Conservation (phyloP, 2,797 vertebrate species). For the Sylvia borin region DNA sequence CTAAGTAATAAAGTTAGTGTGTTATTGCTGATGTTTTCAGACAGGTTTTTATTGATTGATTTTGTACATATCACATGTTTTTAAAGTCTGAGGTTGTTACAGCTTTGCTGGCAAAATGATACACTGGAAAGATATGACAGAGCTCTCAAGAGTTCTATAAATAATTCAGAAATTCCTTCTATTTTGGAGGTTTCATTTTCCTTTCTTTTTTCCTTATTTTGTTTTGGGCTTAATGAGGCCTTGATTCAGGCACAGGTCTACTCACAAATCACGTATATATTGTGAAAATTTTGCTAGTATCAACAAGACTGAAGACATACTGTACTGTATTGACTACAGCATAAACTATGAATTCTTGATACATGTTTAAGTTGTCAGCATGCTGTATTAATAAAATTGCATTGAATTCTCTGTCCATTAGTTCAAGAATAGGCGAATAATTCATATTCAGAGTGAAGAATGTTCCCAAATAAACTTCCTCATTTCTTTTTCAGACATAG, state of each 20-base stretch:
- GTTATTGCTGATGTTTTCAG: background rate
- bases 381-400: background rate
- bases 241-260: background rate
- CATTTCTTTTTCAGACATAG: background rate
- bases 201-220: background rate
- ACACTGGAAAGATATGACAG: background rate
- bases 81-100: background rate
- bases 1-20: background rate
- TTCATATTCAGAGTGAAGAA: background rate
- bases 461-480: background rate
- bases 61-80: background rate
- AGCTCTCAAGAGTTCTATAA: background rate
- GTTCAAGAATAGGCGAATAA: background rate
- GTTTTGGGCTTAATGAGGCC: background rate
- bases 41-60: background rate
- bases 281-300: conserved; percentile 8
- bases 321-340: background rate
- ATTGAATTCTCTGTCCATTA: background rate
- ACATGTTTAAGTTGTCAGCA: background rate
- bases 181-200: fast-evolving
- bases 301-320: background rate
- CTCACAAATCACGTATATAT: background rate
- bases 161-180: background rate
- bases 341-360: background rate
- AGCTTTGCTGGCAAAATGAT: background rate